Conservation (phyloP, 2,797 vertebrate species). For the Sebastes diploproa region DNA sequence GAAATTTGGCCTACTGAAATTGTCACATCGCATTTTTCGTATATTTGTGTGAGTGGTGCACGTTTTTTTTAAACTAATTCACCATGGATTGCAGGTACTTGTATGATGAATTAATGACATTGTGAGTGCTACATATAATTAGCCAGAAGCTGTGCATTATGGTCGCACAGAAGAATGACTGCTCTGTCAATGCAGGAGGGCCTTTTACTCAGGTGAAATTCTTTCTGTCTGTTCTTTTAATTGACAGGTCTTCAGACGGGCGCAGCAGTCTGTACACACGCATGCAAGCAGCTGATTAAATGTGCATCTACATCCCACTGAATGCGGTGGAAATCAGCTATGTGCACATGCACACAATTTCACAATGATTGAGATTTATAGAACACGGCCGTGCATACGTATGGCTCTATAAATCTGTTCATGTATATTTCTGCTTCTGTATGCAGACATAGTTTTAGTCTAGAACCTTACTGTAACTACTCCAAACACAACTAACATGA, state of each 20-base stretch:
- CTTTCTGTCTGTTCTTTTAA: background rate
- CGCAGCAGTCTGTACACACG: background rate
- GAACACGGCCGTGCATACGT: conserved; percentile 1
- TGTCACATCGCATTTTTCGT: too few relatives aligned
- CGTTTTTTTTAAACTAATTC: background rate
- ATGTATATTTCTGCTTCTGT: background rate
- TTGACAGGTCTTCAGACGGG: background rate
- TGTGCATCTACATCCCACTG: background rate
- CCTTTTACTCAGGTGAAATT: background rate
- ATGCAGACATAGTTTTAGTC: background rate
- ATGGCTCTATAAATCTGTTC: background rate
- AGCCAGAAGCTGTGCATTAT: background rate
- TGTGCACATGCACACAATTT: background rate
- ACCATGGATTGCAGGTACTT: background rate
- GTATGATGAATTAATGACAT: background rate
- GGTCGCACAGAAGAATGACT: background rate
- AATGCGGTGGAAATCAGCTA: background rate
- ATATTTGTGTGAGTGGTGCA: too few relatives aligned
- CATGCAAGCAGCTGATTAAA: conserved; percentile 1
- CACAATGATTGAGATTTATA: background rate
- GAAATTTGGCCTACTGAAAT: too few relatives aligned
- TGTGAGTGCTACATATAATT: background rate
- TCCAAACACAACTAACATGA: background rate
- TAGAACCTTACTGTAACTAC: background rate
- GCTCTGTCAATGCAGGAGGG: background rate